Conservation (phyloP, 2,113 vertebrate species). For the Lampris megalopsis region DNA sequence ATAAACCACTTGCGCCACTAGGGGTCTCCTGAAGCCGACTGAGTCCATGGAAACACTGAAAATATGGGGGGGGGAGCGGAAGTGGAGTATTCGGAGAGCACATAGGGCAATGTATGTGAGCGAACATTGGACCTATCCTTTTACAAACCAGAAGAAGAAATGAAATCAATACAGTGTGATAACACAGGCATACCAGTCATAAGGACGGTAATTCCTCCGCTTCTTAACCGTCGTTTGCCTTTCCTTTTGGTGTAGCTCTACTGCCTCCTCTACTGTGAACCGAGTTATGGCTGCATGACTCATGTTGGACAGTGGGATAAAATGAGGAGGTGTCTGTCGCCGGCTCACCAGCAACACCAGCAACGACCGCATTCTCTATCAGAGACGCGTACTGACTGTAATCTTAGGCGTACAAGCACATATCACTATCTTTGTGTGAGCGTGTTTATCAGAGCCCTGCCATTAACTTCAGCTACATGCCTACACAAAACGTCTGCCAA, state of each 20-base stretch:
- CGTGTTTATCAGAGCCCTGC: background rate
- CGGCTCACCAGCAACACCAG: constrained; percentile 38
- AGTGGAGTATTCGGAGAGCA: constrained; percentile 1
- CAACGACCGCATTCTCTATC: constrained; percentile 29
- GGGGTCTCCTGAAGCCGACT: constrained; percentile 61
- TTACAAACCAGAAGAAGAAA: constrained; percentile 53
- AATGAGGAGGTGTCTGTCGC: constrained; percentile 38
- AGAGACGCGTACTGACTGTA: background rate
- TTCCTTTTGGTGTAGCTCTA: background rate
- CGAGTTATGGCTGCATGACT: constrained; percentile 62
- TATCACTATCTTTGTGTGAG: background rate
- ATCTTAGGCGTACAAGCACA: too few species aligned
- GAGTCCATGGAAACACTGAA: constrained; percentile 55
- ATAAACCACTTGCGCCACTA: constrained; percentile 56
- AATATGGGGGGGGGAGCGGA: background rate
- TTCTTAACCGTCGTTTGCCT: constrained; percentile 43
- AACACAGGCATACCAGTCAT: constrained; percentile 18
- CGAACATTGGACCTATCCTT: constrained; percentile 73
- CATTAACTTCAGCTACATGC: too few species aligned
- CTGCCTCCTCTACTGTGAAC: constrained; percentile 20
- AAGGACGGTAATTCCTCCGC: constrained; percentile 35
- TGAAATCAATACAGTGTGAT: constrained; percentile 43
- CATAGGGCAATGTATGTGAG: constrained; percentile 23
- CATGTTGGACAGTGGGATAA: constrained; percentile 49
- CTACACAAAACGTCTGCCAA: too few species aligned